Conservation (phyloP, 2,113 vertebrate species). For the Microtus oregoni region DNA sequence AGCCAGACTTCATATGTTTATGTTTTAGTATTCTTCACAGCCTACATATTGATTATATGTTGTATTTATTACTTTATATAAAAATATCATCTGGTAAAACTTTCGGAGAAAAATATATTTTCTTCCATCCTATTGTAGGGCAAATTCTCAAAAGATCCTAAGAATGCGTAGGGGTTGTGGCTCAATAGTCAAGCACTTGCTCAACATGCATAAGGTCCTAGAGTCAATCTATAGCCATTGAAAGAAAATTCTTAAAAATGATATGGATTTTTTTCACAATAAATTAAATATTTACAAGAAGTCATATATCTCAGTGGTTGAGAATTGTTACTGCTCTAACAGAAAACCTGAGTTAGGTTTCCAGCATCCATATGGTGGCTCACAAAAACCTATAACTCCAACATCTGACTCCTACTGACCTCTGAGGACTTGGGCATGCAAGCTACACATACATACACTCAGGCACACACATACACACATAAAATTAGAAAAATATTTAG, state of each 20-base stretch:
- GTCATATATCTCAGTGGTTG: background rate
- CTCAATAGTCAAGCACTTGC: background rate
- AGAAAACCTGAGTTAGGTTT: background rate
- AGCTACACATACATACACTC: background rate
- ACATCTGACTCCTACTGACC: background rate
- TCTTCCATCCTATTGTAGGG: background rate
- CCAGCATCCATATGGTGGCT: background rate
- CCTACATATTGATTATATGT: background rate
- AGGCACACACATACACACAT: background rate
- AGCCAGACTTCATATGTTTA: background rate
- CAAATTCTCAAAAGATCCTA: constrained; percentile 47
- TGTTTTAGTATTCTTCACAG: constrained; percentile 27
- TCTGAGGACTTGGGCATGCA: background rate
- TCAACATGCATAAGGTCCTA: background rate
- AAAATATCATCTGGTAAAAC: background rate
- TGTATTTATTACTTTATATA: constrained; percentile 23
- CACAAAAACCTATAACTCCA: background rate
- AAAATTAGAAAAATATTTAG: background rate
- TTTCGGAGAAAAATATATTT: constrained; percentile 7
- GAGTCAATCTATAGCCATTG: background rate
- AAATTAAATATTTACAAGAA: constrained; percentile 48
- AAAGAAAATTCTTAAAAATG: background rate
- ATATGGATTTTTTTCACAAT: background rate
- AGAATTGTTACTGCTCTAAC: background rate
- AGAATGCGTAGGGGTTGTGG: background rate